Evolutionary conservation across 2,113 vertebrate species (phyloP).

Genomic region (Corvus moneduloides): DNA sequence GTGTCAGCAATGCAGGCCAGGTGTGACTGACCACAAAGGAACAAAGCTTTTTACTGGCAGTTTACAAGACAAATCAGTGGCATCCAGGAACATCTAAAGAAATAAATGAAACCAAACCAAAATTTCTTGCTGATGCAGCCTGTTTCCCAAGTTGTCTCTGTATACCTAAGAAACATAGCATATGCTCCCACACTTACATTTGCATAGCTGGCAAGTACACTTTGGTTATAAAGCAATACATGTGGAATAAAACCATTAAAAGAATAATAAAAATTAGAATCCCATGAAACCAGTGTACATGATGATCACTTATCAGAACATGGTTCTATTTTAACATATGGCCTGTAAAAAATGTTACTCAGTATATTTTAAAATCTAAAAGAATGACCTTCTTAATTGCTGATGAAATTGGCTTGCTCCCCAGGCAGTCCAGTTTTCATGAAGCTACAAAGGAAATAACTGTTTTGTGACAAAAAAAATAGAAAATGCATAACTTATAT

Average conservation of each 20-base stretch:
- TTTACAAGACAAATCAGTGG: not conserved
- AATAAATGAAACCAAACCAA: not conserved
- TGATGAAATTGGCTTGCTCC: conserved; percentile 48
- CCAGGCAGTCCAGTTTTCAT: conserved; percentile 31
- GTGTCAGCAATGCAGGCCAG: not conserved
- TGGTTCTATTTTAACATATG: conserved; percentile 19
- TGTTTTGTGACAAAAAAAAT: not conserved
- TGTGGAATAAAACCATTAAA: not conserved
- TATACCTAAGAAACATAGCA: not conserved
- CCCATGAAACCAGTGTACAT: not conserved
- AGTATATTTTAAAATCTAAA: conserved; percentile 31
- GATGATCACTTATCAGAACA: conserved; percentile 23
- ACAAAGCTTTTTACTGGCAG: not conserved
- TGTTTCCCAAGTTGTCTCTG: not conserved
- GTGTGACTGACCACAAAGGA: not conserved
- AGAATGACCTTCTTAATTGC: conserved; percentile 46
- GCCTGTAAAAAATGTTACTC: not conserved
- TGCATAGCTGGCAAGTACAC: not conserved
- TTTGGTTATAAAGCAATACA: not conserved
- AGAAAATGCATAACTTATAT: not conserved
- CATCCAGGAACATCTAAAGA: not conserved
- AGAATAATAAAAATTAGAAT: conserved; percentile 31
- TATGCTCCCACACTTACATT: not conserved
- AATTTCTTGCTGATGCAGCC: not conserved
- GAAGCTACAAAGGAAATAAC: not conserved